These are phyloP conservation scores for Sitobion miscanthi DNA, from an alignment of 1,140 invertebrate species.

Conservation along the genomic window DNA sequence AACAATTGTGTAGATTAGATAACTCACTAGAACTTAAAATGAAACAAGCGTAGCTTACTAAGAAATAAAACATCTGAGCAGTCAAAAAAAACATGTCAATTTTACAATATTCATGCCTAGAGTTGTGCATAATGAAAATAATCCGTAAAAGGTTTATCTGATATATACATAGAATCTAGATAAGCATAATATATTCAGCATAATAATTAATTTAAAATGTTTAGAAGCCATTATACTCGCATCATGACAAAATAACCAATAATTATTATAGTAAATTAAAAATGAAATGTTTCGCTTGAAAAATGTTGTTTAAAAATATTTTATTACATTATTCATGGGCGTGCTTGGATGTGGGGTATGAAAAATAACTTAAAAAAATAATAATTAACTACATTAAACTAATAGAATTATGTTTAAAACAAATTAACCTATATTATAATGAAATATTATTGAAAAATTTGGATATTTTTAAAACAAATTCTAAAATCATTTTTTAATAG, in stretches of 20 bases:
- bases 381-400: neutral
- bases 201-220: neutral
- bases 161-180: neutral
- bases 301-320: neutral
- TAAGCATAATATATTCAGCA: slow-evolving; percentile 8
- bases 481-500: too few relatives aligned
- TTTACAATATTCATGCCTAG: neutral
- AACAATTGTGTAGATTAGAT: neutral
- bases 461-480: too few relatives aligned
- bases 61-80: neutral
- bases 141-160: neutral
- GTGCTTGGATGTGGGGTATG: too few relatives aligned
- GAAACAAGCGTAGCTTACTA: neutral
- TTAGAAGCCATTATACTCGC: neutral
- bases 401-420: neutral
- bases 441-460: too few relatives aligned
- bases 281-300: neutral
- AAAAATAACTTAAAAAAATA: neutral
- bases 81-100: neutral
- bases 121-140: neutral
- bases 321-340: neutral
- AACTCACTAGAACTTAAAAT: neutral
- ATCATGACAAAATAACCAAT: neutral
- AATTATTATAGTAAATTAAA: neutral
- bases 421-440: neutral